Evolutionary conservation across 2,888 invertebrate species (phyloP), one percentile per base, ranked within the genome.

Genomic region (Tetramorium bicarinatum): DNA sequence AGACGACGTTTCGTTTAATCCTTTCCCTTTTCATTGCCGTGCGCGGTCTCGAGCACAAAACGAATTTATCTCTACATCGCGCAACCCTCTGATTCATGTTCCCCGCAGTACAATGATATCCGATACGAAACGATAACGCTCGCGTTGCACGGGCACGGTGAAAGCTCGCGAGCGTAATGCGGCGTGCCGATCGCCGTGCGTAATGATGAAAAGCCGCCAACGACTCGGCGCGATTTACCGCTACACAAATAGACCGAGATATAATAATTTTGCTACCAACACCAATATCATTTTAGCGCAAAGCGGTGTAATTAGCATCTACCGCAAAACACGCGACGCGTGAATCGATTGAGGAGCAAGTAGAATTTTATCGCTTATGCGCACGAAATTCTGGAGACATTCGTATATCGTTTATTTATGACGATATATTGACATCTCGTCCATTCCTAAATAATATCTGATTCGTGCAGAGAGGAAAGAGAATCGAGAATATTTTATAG

Each of bases 41-140:
- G 61, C 56, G 61, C 67, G 59, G 38, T 41, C 54, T 49, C 71
- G 54, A 66, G 21, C 76, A 74, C 81, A 61, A 67, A 82, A 47
- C 64, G 38, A 81, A 74, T 69, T 72, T 75, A 75, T 76, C 72
- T 56, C 56, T 34, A 21, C 47, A 59, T 69, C 69, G 62, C 59
- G 64, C 29, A 44, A 67, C n/a, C 54, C 66, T 8, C n/a, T 66
- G 52, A 66, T 56, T n/a, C 85, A 80, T 81, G 74, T 34, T 54
- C 34, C 62, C 77, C 59, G 25, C 71, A 59, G 38, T 79, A 83
- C 74, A 89, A 87, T 84, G 84, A 85, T 89, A 89, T 89, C 89
- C 85, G 84, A 85, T 82, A 76, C 77, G 81, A 81, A 52, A 90
- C 82, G 85, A 89, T 90, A 89, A 90, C 85, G 85, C 66, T 84